These are phyloP conservation scores for Vombatus ursinus DNA, from an alignment of 2,113 vertebrate genomes.

Conservation along the genomic window DNA sequence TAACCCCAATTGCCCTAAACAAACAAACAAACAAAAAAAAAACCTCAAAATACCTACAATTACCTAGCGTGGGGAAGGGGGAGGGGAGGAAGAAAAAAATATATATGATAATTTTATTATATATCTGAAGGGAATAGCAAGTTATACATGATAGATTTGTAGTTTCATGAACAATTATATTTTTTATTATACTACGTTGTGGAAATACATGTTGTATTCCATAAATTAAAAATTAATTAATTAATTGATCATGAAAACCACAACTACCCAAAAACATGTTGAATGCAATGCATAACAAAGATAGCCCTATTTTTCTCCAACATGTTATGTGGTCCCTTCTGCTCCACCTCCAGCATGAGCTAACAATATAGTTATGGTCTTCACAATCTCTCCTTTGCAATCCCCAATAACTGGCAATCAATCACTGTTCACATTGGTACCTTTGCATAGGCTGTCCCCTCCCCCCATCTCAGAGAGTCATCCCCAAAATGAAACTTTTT, in stretches of 20 bases:
- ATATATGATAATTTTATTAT: not conserved
- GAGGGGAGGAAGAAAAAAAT: not conserved
- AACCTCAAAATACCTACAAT: too few relatives aligned
- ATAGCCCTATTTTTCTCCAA: not conserved
- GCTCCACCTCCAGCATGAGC: not conserved
- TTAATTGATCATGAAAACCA: not conserved
- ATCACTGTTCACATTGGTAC: not conserved
- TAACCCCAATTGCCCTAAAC: too few relatives aligned
- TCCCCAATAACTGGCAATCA: not conserved
- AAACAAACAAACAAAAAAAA: too few relatives aligned
- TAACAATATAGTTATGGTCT: not conserved
- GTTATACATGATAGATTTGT: too few relatives aligned
- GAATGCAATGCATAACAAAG: not conserved
- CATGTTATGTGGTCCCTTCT: not conserved
- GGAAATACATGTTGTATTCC: not conserved
- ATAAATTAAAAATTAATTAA: constrained; percentile 7
- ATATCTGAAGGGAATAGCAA: too few relatives aligned
- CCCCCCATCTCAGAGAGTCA: not conserved
- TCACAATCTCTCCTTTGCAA: not conserved
- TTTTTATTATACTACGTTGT: not conserved
- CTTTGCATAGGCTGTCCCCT: not conserved
- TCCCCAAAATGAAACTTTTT: not conserved
- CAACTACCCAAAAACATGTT: not conserved
- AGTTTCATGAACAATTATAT: not conserved
- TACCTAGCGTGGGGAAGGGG: not conserved